Evolutionary conservation across 2,888 invertebrate species (phyloP).

Genomic region (Ceraclea dissimilis): DNA sequence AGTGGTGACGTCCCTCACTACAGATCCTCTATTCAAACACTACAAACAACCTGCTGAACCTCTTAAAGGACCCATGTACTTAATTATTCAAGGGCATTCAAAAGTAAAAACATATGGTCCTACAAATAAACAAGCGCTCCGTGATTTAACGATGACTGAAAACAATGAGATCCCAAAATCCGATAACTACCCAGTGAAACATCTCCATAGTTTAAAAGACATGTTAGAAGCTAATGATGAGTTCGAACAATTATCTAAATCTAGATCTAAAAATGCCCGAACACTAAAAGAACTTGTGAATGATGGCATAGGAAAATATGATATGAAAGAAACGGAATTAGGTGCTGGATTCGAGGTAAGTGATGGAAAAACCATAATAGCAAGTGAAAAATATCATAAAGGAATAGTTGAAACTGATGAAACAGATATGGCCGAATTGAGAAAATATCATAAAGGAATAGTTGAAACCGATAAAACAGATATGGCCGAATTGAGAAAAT

Average conservation of each 20-base stretch:
- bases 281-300: slow-evolving; percentile 39
- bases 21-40: slow-evolving; percentile 54
- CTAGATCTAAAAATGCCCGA: slow-evolving; percentile 35
- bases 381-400: slow-evolving; percentile 51
- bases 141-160: slow-evolving; percentile 41
- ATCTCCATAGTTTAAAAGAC: slow-evolving; percentile 42
- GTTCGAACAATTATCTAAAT: slow-evolving; percentile 27
- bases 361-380: slow-evolving; percentile 45
- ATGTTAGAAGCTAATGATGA: slow-evolving; percentile 34
- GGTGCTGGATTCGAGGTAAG: slow-evolving; percentile 52
- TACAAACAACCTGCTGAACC: slow-evolving; percentile 56
- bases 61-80: slow-evolving; percentile 57
- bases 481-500: slow-evolving; percentile 14
- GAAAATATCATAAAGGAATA: no score
- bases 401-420: slow-evolving; percentile 51
- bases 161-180: slow-evolving; percentile 49
- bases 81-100: slow-evolving; percentile 79
- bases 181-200: slow-evolving; percentile 50
- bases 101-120: slow-evolving; percentile 80
- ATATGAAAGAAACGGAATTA: slow-evolving; percentile 51
- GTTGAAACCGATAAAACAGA: no score
- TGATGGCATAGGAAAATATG: slow-evolving; percentile 43
- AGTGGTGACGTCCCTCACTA: slow-evolving; percentile 46
- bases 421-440: slow-evolving; percentile 19
- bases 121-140: slow-evolving; percentile 37